Evolutionary conservation across 2,113 vertebrate genomes (phyloP), one percentile per base, ranked within the genome.

Genomic region (Calyptomena viridis): DNA sequence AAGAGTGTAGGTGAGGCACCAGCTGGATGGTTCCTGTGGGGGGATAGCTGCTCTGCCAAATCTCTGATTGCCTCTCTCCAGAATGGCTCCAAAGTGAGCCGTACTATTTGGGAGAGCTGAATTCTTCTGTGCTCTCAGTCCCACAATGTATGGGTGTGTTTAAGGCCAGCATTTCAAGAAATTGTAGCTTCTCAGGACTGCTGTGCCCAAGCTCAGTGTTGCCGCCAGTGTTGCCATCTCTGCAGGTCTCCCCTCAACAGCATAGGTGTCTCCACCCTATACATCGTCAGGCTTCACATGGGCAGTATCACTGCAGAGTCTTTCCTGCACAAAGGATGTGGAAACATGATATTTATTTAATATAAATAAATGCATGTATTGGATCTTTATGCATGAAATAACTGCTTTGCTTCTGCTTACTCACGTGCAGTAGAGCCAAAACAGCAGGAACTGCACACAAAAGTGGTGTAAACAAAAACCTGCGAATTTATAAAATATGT

Each of bases 21-120:
- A 0, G 11, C 63, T 63, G 52, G 10, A 18, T 56, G 33, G 24
- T 37, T 71, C 33, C n/a, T 66, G 4, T 0, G 1, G 11, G 10
- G 6, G 11, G 12, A 16, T 13, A 63, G 35, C 42, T 82, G 39
- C 19, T 75, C 50, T 88, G 55, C 55, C 68, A 56, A 5, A 77
- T 71, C 74, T 56, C 55, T 18, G 3, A 50, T 76, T 77, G 85
- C 37, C 46, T 8, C 46, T 69, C 47, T 50, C 49, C 31, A 33
- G 6, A 68, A 25, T 3, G 12, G 27, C 73, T 84, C 47, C 55
- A 28, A 73, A 83, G 46, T 30, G 63, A 75, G 33, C 8, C 14
- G 16, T 28, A 5, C 14, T 13, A 7, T 60, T 50, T 27, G 76
- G n/a, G 58, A 73, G 37, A 89, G 71, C 20, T 4, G 2, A 66